Evolutionary conservation across 2,888 invertebrate genomes (phyloP).

Genomic region (Drosophila buzzatii): DNA sequence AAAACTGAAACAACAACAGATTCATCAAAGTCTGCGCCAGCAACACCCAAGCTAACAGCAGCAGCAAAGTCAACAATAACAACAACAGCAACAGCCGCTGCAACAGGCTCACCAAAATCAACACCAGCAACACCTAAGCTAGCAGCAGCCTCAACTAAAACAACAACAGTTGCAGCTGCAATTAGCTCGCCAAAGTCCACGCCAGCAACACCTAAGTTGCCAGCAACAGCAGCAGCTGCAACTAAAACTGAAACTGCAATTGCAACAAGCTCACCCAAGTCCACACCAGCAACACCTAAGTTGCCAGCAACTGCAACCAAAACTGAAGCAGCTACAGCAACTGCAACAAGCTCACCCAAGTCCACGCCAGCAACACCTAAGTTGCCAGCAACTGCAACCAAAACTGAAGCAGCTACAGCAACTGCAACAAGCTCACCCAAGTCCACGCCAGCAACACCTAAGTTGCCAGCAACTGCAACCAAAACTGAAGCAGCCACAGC

Average conservation of each 20-base stretch:
- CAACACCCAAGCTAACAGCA: conserved; percentile 1
- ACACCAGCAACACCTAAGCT: not conserved
- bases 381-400: not conserved
- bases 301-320: not conserved
- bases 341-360: conserved; percentile 7
- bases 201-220: no score
- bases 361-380: conserved; percentile 18
- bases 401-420: not conserved
- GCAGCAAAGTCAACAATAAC: not conserved
- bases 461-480: conserved; percentile 7
- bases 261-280: conserved; percentile 11
- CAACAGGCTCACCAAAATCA: not conserved
- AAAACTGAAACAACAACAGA: conserved; percentile 1
- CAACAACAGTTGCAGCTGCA: not conserved
- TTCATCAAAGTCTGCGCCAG: conserved; percentile 1
- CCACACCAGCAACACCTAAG: conserved; percentile 17
- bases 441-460: not conserved
- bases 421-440: not conserved
- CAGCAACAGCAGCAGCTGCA: no score
- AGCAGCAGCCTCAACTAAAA: not conserved
- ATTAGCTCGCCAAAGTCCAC: not conserved
- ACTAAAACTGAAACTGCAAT: not conserved
- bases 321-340: not conserved
- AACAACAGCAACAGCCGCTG: not conserved
- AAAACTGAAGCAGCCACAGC: not conserved